Percentiles rank a stretch among this genome's conserved stretches.
These are phyloP conservation scores for Pteria penguin DNA, from an alignment of 2,888 invertebrate species.

Conservation along the genomic window DNA sequence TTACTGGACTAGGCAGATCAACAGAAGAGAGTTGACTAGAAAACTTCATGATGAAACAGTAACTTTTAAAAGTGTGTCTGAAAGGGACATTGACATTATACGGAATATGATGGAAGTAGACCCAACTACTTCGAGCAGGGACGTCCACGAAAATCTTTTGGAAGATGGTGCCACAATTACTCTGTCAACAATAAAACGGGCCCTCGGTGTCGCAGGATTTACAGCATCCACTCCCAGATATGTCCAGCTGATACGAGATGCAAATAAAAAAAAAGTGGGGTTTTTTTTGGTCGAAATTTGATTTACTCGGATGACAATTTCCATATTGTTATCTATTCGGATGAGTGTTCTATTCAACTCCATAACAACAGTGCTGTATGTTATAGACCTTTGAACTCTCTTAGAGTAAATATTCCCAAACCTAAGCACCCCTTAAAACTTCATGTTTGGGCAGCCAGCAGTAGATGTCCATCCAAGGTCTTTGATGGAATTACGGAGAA, in stretches of 20 bases:
- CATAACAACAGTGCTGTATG: slow-evolving; percentile 23
- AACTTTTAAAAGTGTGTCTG: neutral
- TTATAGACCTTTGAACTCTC: neutral
- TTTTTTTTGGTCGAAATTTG: neutral
- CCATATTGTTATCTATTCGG: slow-evolving; percentile 35
- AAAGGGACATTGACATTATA: neutral
- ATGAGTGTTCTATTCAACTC: slow-evolving; percentile 28
- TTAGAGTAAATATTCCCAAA: neutral
- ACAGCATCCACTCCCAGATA: slow-evolving; percentile 23
- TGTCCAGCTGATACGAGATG: slow-evolving; percentile 27
- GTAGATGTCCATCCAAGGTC: slow-evolving; percentile 23
- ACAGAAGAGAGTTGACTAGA: neutral
- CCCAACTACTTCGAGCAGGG: neutral
- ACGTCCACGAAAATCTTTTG: neutral
- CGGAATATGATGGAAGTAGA: neutral
- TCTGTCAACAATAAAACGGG: slow-evolving; percentile 4
- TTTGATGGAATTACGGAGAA: slow-evolving; percentile 45
- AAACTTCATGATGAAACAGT: neutral
- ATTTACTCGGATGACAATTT: slow-evolving; percentile 26
- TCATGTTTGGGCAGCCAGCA: slow-evolving; percentile 44
- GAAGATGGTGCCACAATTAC: neutral
- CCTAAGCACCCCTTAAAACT: slow-evolving; percentile 43
- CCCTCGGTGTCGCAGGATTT: slow-evolving; percentile 26
- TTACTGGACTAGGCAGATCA: neutral
- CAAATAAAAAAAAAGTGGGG: slow-evolving; percentile 20